Percentiles rank a stretch among this genome's conserved stretches.
These are phyloP conservation scores for Priapulus caudatus DNA, from an alignment of 2,888 invertebrate genomes.

Conservation along the genomic window DNA sequence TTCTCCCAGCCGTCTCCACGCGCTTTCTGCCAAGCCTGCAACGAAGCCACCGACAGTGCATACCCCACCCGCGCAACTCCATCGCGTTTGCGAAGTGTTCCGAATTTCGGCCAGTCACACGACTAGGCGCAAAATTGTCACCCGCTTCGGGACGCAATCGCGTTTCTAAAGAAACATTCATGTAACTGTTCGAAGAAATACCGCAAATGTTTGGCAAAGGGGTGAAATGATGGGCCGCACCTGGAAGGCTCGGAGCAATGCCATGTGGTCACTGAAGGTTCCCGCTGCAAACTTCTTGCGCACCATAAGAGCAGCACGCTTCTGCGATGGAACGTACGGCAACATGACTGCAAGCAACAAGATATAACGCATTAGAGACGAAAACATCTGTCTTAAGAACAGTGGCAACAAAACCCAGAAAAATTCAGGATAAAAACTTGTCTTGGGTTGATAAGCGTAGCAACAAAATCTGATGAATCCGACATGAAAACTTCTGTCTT, in stretches of 20 bases:
- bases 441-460: too few relatives aligned
- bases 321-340: slow-evolving; percentile 54
- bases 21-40: slow-evolving; percentile 65
- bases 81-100: too few relatives aligned
- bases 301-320: slow-evolving; percentile 49
- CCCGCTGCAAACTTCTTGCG: slow-evolving; percentile 59
- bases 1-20: slow-evolving; percentile 55
- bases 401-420: too few relatives aligned
- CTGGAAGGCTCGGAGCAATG: slow-evolving; percentile 66
- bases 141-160: too few relatives aligned
- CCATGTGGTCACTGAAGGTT: slow-evolving; percentile 79
- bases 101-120: too few relatives aligned
- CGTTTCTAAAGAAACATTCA: slow-evolving; percentile 2
- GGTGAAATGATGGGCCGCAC: slow-evolving; percentile 41
- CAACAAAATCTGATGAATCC: too few relatives aligned
- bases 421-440: too few relatives aligned
- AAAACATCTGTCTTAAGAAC: too few relatives aligned
- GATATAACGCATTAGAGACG: too few relatives aligned
- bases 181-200: slow-evolving; percentile 2
- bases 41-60: too few relatives aligned
- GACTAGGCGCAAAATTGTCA: too few relatives aligned
- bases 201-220: slow-evolving; percentile 8
- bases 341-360: slow-evolving; percentile 44
- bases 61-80: slow-evolving; percentile 2
- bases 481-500: too few relatives aligned